These are phyloP conservation scores for Pomacea canaliculata DNA, from an alignment of 2,888 invertebrate genomes.

Conservation along the genomic window DNA sequence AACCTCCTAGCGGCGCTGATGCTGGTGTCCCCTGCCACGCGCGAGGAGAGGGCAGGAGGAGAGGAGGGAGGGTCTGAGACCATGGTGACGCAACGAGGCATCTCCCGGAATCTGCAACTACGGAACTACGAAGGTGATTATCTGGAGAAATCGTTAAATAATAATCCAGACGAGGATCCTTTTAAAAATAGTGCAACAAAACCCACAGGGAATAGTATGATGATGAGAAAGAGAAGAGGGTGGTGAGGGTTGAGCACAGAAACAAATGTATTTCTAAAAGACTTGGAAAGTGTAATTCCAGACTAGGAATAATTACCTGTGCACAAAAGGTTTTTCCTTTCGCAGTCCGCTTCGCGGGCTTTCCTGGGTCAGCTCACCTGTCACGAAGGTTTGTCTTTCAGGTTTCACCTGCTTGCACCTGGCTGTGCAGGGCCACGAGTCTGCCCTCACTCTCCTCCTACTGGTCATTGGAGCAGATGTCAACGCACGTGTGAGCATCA, in stretches of 20 bases:
- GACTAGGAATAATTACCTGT: too few species aligned
- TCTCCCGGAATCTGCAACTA: conserved; percentile 79
- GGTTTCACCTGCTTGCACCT: conserved; percentile 25
- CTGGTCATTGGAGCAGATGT: conserved; percentile 24
- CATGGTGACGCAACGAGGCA: conserved; percentile 71
- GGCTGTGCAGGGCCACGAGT: conserved; percentile 5
- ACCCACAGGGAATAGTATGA: too few species aligned
- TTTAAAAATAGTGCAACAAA: too few species aligned
- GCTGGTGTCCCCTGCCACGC: conserved; percentile 40
- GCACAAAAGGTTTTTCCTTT: too few species aligned
- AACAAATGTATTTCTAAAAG: too few species aligned
- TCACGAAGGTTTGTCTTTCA: neutral
- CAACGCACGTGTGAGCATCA: conserved; percentile 1
- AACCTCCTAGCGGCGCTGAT: conserved; percentile 7
- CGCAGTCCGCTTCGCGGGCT: too few species aligned
- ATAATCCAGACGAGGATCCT: neutral
- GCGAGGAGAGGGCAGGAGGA: conserved; percentile 47
- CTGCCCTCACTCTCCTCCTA: conserved; percentile 14
- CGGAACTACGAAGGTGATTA: conserved; percentile 77
- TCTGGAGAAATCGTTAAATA: neutral
- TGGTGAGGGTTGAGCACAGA: too few species aligned
- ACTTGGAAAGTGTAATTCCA: too few species aligned
- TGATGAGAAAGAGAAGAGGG: too few species aligned
- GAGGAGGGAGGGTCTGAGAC: conserved; percentile 53
- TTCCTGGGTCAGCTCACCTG: too few species aligned